phyloP scores from a whole-genome alignment of 2,113 vertebrate genomes.

The Anhinga rufa region DNA sequence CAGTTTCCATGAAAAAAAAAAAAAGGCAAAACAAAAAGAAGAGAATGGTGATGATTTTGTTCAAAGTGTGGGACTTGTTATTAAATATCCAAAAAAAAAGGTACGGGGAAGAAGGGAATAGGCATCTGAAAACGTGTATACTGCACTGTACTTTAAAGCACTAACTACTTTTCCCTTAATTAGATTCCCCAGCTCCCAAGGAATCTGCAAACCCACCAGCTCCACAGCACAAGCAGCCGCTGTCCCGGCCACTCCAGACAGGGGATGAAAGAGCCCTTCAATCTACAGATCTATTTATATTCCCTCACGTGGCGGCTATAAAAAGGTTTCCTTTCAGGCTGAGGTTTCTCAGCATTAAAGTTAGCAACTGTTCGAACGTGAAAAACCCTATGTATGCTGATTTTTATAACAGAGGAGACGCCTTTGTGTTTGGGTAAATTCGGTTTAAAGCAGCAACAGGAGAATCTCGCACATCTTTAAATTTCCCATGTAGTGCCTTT shows the following conservation, averaged over 20 bases:
- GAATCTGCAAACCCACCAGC: slow-evolving; percentile 17
- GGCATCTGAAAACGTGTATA: not conserved
- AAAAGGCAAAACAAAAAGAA: not conserved
- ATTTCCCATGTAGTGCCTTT: accelerated
- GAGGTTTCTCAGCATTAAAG: slow-evolving; percentile 50
- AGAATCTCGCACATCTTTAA: not conserved
- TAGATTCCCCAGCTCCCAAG: slow-evolving; percentile 6
- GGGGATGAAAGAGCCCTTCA: slow-evolving; percentile 58
- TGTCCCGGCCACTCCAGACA: not conserved
- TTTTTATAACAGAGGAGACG: not conserved
- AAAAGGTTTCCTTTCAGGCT: slow-evolving; percentile 54
- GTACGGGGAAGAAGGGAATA: not conserved
- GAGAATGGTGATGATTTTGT: not conserved
- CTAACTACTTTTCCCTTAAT: slow-evolving; percentile 28
- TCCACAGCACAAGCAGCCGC: not conserved
- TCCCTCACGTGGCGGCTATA: slow-evolving; percentile 35
- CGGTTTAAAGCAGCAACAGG: accelerated
- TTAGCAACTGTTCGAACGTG: not conserved
- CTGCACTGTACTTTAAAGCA: not conserved
- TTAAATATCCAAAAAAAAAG: not conserved
- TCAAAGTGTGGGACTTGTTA: not conserved
- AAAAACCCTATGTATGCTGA: not conserved
- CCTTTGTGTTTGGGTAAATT: not conserved
- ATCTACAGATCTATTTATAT: slow-evolving; percentile 62
- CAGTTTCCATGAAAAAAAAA: not conserved